Percentiles rank a stretch among this genome's conserved stretches.
Conservation (phyloP, 2,888 invertebrate genomes). For the Drosophila kanekoi region DNA sequence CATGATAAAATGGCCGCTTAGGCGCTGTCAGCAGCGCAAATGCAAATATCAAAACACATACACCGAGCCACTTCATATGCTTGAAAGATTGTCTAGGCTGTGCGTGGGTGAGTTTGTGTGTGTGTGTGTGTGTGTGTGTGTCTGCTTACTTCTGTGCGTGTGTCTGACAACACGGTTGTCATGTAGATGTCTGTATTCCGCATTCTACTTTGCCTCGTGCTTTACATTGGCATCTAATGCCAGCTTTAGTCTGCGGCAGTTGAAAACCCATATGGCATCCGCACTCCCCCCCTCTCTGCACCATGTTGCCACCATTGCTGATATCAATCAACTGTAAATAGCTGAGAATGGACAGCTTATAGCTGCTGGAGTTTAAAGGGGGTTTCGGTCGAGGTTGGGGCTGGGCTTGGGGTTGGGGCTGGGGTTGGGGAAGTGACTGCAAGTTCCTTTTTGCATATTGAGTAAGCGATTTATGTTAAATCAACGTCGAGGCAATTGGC, state of each 20-base stretch:
- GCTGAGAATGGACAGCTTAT: conserved; percentile 32
- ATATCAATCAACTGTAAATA: conserved; percentile 70
- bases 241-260: conserved; percentile 2
- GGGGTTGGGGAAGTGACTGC: neutral
- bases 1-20: conserved; percentile 79
- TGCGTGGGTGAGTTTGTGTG: conserved; percentile 1
- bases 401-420: no score
- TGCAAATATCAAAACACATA: conserved; percentile 49
- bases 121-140: conserved; percentile 6
- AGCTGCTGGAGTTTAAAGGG: neutral
- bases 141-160: conserved; percentile 6
- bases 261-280: conserved; percentile 17
- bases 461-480: conserved; percentile 43
- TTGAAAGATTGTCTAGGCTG: conserved; percentile 20
- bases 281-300: neutral
- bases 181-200: conserved; percentile 63
- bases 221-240: conserved; percentile 34
- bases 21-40: conserved; percentile 67
- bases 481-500: conserved; percentile 47
- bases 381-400: neutral
- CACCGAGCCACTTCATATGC: conserved; percentile 29
- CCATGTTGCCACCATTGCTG: neutral
- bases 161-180: conserved; percentile 61
- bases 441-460: conserved; percentile 38
- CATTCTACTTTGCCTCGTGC: conserved; percentile 28